Evolutionary conservation across 2,888 invertebrate species (phyloP), one percentile per base, ranked within the genome.

Genomic region (Panzeria rudis): DNA sequence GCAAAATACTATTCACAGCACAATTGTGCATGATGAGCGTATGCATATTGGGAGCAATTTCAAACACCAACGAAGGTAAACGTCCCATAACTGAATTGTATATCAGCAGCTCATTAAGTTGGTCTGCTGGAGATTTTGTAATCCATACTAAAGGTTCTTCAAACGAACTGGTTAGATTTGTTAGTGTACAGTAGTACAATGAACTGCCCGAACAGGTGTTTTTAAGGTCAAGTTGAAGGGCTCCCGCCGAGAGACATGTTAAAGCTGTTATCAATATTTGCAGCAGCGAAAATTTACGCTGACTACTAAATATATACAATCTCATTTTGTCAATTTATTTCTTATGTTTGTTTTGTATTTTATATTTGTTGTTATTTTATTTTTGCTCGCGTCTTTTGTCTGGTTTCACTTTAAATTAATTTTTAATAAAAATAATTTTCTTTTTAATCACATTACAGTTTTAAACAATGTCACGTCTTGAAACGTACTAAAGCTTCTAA

Each of bases 11-110:
- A 69, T 88, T 88, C 0, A 90, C 38, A 15, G 87, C 88, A 68
- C 90, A 89, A 66, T 90, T 90, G 35, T 89, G 88, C 85, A 92
- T 83, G 5, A 89, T 54, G 9, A 92, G 79, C 0, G 86, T 86
- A 23, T 87, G 86, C n/a, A 92, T 82, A n/a, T 89, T 88, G 25
- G 92, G 91, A n/a, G 87, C 86, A 17, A 85, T 83, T 3, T 86
- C 86, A 17, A 92, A 86, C 4, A 92, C 41, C 0, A 87, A 68
- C 9, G 84, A 25, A 0, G 91, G 89, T 50, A 91, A 35, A 0
- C 86, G 62, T 0, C 88, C 83, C 23, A 91, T 52, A 9, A 86
- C 73, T 29, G 89, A 89, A 52, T 90, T 87, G 17, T 86, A 88
- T 41, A 89, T 81, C 11, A 89, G 52, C n/a, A 90, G 78, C 64